A percentile compares a stretch with the other conserved stretches of the same genome.
Conservation (phyloP, 2,888 invertebrate genomes). For the Lypha dubia region DNA sequence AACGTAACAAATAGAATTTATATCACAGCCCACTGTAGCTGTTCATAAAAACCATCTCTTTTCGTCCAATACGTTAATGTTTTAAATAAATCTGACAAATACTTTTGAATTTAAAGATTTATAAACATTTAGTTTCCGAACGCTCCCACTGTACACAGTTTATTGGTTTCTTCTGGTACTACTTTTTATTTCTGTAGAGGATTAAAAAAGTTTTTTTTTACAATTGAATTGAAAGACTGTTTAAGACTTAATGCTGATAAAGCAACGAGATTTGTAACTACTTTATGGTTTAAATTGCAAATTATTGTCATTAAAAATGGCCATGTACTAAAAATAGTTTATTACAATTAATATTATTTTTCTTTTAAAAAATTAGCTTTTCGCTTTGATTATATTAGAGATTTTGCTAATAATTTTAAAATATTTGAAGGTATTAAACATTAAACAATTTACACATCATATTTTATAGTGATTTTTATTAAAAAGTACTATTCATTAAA, state of each 20-base stretch:
- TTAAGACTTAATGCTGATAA: slow-evolving; percentile 51
- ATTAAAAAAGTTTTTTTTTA: slow-evolving; percentile 12
- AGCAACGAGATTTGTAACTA: slow-evolving; percentile 54
- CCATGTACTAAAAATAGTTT: slow-evolving; percentile 40
- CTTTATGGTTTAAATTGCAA: slow-evolving; percentile 60
- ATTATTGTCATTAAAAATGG: slow-evolving; percentile 60
- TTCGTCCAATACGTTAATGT: too few relatives aligned
- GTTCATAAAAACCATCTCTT: too few relatives aligned
- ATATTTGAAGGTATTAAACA: neutral
- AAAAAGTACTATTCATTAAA: too few relatives aligned
- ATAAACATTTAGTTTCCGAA: slow-evolving; percentile 29
- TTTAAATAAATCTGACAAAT: too few relatives aligned
- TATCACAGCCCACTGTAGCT: too few relatives aligned
- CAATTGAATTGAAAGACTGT: slow-evolving; percentile 38
- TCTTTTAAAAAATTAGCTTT: slow-evolving; percentile 15
- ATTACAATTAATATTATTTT: slow-evolving; percentile 43
- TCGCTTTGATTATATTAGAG: neutral
- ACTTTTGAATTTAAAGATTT: neutral
- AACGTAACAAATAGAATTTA: too few relatives aligned
- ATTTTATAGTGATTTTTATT: too few relatives aligned
- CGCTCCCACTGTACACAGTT: slow-evolving; percentile 8
- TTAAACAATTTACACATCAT: too few relatives aligned
- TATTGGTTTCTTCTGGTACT: slow-evolving; percentile 31
- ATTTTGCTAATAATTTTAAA: neutral
- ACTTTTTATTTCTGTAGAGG: slow-evolving; percentile 3